These are phyloP conservation scores for Lycaena phlaeas DNA, from an alignment of 2,888 invertebrate genomes.

Conservation along the genomic window DNA sequence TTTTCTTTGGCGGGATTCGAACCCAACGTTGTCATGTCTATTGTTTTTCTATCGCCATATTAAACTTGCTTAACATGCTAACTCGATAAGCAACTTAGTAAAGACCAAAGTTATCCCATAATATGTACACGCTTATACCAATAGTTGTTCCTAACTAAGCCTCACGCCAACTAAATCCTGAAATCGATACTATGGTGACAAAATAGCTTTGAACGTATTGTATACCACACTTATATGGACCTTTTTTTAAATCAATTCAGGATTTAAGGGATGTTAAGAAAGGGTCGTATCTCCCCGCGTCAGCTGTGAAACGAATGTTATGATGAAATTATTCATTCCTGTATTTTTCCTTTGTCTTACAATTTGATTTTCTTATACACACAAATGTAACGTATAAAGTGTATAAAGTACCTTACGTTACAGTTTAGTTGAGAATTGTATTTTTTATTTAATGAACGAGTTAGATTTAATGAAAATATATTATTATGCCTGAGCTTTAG, in stretches of 20 bases:
- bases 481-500: too few species aligned
- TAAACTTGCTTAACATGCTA: too few species aligned
- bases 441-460: too few species aligned
- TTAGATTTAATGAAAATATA: too few species aligned
- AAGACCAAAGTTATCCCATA: conserved; percentile 2
- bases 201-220: conserved; percentile 30
- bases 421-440: too few species aligned
- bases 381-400: too few species aligned
- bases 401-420: too few species aligned
- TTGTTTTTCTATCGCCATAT: too few species aligned
- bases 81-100: neutral
- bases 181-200: conserved; percentile 24
- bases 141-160: neutral
- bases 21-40: too few species aligned
- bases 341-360: conserved; percentile 8
- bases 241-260: conserved; percentile 52
- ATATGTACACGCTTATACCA: neutral
- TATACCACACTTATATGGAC: conserved; percentile 46
- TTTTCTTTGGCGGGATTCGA: too few species aligned
- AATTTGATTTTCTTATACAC: neutral
- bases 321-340: conserved; percentile 21
- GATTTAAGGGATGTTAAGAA: conserved; percentile 42
- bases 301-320: conserved; percentile 48
- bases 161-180: neutral
- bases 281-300: conserved; percentile 59